Percentiles rank a stretch among this genome's conserved stretches.
phyloP scores from a whole-genome alignment of 2,888 invertebrate species.

The Chaetogeoica ovagalla region DNA sequence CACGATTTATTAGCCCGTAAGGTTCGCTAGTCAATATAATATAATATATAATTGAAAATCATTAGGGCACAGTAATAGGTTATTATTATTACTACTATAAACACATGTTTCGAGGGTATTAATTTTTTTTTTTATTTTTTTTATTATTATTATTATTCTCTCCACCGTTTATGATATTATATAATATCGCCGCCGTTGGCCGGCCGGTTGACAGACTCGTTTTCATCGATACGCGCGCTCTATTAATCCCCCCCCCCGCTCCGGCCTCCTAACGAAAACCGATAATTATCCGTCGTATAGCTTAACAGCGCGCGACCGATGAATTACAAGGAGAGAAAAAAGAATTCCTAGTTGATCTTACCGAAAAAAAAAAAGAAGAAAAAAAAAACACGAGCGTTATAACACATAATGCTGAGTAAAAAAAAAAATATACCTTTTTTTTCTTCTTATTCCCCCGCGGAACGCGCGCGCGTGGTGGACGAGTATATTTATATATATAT shows the following conservation, averaged over 20 bases:
- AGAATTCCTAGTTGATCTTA: too few relatives aligned
- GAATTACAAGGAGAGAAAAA: background rate
- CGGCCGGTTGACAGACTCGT: slow-evolving; percentile 51
- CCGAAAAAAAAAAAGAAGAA: too few relatives aligned
- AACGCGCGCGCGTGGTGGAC: too few relatives aligned
- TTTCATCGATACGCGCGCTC: slow-evolving; percentile 47
- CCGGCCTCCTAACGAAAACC: slow-evolving; percentile 4
- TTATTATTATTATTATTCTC: background rate
- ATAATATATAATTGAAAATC: slow-evolving; percentile 49
- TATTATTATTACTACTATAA: slow-evolving; percentile 51
- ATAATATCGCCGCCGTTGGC: background rate
- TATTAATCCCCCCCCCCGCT: slow-evolving; percentile 23
- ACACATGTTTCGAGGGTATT: slow-evolving; percentile 41
- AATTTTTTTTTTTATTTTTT: background rate
- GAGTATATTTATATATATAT: too few relatives aligned
- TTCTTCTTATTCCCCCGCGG: too few relatives aligned
- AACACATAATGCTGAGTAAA: too few relatives aligned
- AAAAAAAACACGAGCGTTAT: too few relatives aligned
- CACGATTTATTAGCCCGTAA: slow-evolving; percentile 47
- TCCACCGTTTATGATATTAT: background rate
- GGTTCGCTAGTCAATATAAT: slow-evolving; percentile 32
- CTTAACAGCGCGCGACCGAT: background rate
- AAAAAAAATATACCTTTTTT: too few relatives aligned
- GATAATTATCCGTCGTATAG: slow-evolving; percentile 27
- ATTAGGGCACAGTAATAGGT: slow-evolving; percentile 48